Base-by-base conservation (phyloP, 2,113 vertebrate species). In the Melanocharis versteri region DNA sequence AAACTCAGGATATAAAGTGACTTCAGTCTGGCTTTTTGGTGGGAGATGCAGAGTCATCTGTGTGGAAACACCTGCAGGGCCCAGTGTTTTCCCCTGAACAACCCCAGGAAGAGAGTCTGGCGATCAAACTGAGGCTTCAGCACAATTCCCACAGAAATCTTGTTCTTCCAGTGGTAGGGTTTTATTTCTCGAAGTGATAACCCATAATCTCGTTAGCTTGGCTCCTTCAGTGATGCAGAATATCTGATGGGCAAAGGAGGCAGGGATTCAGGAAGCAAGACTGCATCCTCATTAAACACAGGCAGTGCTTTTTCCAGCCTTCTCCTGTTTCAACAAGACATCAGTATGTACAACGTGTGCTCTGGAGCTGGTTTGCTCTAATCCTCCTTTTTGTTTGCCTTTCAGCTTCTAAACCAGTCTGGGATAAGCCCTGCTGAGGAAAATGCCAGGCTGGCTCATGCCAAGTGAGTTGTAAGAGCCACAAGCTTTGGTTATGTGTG, bases 331-430 rank as follows among this genome's bases (percentile, higher is more conserved):
- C 85, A n/a, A 26, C 44, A 75, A 68, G 87, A 80, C 82, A 86
- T 94, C 75, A 95, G 79, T 64, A 95, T 83, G 86, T 86, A 21
- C 90, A n/a, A 6, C 1, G 15, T 28, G 70, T 35, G 72, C 87
- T 44, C 53, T 92, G 93, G 54, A 92, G 26, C 42, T 61, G 62
- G 48, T 83, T 90, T 76, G 90, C 27, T 16, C 72, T 94, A 96
- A 95, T 96, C 95, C 72, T 73, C 66, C 24, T 57, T 83, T 92
- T 81, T 87, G 31, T 82, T 83, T 86, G 65, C 47, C 68, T 78
- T 92, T n/a, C 86, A 71, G 89, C 53, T 92, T 87, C 70, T 45
- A 60, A 90, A 87, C 48, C 21, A 72, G 31, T 1, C 58, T 22
- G 50, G 80, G 71, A 57, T 39, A 15, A 80, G 44, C 28, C 39